Conservation (phyloP, 1,140 invertebrate species). For the Cyphomyrmex costatus region DNA sequence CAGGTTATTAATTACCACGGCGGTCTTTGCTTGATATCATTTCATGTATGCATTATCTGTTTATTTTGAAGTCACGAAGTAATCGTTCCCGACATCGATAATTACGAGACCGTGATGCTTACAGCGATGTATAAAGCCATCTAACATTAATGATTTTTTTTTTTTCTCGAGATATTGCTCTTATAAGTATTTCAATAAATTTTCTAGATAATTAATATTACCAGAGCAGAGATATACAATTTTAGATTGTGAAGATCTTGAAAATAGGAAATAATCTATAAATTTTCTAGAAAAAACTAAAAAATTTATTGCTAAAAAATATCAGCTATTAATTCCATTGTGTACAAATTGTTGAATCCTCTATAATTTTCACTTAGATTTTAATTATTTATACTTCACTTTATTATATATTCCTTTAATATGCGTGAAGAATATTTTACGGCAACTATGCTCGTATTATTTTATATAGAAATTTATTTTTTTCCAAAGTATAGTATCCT, state of each 20-base stretch:
- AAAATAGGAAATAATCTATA: background rate
- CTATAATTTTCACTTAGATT: background rate
- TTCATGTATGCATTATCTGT: constrained; percentile 16
- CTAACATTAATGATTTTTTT: constrained; percentile 14
- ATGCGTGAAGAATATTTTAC: background rate
- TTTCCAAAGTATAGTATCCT: background rate
- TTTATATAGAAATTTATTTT: background rate
- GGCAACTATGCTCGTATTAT: background rate
- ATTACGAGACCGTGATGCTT: constrained; percentile 44
- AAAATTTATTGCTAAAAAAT: background rate
- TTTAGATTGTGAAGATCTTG: background rate
- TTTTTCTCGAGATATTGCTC: background rate
- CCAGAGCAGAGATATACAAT: background rate
- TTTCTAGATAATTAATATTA: background rate
- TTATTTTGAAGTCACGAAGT: constrained; percentile 49
- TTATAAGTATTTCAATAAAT: constrained; percentile 6
- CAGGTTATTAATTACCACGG: constrained; percentile 47
- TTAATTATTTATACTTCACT: background rate
- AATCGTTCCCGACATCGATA: constrained; percentile 48
- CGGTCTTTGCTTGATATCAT: constrained; percentile 8
- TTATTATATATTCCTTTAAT: background rate
- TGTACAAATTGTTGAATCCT: background rate
- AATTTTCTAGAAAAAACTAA: background rate
- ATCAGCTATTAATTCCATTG: background rate
- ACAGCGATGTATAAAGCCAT: background rate